A percentile compares a stretch with the other conserved stretches of the same genome.
These are phyloP conservation scores for Limnephilus marmoratus DNA, from an alignment of 2,888 invertebrate genomes.

Conservation along the genomic window DNA sequence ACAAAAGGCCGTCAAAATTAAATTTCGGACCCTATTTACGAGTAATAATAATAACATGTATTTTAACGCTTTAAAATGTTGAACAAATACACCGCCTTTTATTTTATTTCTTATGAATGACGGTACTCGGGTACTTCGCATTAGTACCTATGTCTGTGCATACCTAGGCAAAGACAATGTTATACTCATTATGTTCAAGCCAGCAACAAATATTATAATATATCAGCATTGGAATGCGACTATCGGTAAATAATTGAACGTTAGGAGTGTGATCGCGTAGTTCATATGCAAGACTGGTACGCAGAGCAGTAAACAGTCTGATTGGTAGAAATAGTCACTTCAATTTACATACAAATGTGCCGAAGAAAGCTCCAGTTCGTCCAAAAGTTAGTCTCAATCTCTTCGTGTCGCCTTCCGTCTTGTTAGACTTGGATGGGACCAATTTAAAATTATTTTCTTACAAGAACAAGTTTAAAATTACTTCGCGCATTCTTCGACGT, in stretches of 20 bases:
- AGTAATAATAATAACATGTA: neutral
- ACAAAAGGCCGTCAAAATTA: neutral
- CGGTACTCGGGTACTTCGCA: neutral
- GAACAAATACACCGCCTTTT: neutral
- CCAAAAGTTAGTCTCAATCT: constrained; percentile 17
- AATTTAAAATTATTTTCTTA: constrained; percentile 45
- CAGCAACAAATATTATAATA: neutral
- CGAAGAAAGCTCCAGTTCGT: constrained; percentile 48
- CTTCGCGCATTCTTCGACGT: constrained; percentile 44
- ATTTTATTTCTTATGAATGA: neutral
- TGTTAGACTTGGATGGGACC: constrained; percentile 16
- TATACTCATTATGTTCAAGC: neutral
- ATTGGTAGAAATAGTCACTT: neutral
- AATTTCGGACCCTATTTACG: neutral
- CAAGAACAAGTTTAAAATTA: constrained; percentile 42
- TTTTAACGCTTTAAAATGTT: neutral
- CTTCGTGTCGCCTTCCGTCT: constrained; percentile 10
- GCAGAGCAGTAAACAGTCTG: constrained; percentile 2
- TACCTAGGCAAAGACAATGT: neutral
- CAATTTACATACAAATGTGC: constrained; percentile 63
- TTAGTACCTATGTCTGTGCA: neutral
- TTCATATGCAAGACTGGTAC: constrained; percentile 54
- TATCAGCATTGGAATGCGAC: neutral
- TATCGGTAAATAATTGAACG: constrained; percentile 53
- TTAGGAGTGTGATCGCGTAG: constrained; percentile 50